phyloP scores from a whole-genome alignment of 2,113 vertebrate genomes.

The Isichthys henryi region DNA sequence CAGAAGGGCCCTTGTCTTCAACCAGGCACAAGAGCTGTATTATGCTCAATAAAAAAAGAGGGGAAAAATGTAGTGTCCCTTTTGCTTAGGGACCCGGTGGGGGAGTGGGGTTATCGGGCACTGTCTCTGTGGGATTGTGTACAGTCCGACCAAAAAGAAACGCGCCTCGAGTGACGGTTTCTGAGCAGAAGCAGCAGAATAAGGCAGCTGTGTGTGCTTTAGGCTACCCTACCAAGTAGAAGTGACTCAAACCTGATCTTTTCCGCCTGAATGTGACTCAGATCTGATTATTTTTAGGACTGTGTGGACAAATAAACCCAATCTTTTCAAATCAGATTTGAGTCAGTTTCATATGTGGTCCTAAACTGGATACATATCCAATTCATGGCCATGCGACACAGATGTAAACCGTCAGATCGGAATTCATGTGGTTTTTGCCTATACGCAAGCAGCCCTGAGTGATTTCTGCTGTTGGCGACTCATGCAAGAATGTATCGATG shows the following conservation, averaged over 20 bases:
- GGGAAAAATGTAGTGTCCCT: constrained; percentile 42
- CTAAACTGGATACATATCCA: not conserved
- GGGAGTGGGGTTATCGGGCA: constrained; percentile 48
- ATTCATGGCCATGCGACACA: not conserved
- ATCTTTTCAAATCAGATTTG: not conserved
- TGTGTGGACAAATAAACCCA: not conserved
- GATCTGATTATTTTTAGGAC: not conserved
- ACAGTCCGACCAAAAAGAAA: not conserved
- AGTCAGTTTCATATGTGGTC: not conserved
- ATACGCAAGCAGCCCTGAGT: not conserved
- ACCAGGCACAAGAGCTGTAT: constrained; percentile 81
- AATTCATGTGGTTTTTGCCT: not conserved
- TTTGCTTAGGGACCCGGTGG: constrained; percentile 39
- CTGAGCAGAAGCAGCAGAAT: not conserved
- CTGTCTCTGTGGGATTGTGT: constrained; percentile 31
- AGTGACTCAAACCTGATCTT: not conserved
- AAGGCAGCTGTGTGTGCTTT: not conserved
- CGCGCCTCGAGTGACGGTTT: not conserved
- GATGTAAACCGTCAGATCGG: not conserved
- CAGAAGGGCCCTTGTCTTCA: constrained; percentile 66
- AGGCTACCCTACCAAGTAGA: not conserved
- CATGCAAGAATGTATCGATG: not conserved
- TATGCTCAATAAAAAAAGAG: constrained; percentile 68
- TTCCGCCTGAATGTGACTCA: not conserved
- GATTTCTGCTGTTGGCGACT: not conserved